phyloP scores from a whole-genome alignment of 2,113 vertebrate species.

The Lophius piscatorius region DNA sequence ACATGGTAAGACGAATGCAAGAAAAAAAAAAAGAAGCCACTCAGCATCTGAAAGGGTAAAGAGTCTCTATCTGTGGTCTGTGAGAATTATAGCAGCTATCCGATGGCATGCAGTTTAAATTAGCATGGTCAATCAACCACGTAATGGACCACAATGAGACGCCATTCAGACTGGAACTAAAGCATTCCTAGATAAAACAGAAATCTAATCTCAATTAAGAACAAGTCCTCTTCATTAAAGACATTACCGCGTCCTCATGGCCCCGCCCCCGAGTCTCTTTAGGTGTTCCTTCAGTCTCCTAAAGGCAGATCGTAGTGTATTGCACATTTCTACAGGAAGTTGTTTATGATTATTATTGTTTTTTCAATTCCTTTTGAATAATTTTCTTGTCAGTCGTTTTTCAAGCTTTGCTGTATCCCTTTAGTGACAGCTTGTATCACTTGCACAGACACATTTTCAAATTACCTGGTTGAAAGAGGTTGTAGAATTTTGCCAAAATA shows the following conservation, averaged over 20 bases:
- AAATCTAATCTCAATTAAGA: slow-evolving; percentile 80
- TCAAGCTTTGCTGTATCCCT: slow-evolving; percentile 11
- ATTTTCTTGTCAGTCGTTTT: slow-evolving; percentile 34
- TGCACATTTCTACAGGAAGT: slow-evolving; percentile 20
- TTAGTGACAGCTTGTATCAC: slow-evolving; percentile 19
- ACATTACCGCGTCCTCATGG: slow-evolving; percentile 50
- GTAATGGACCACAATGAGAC: slow-evolving; percentile 74
- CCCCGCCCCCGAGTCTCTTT: slow-evolving; percentile 12
- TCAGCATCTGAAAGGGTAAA: not conserved
- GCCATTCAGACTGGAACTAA: slow-evolving; percentile 73
- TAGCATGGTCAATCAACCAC: slow-evolving; percentile 72
- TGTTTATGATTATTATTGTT: slow-evolving; percentile 25
- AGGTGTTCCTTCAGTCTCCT: not conserved
- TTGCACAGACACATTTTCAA: slow-evolving; percentile 13
- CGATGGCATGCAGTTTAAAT: slow-evolving; percentile 75
- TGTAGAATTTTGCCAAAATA: slow-evolving; percentile 33
- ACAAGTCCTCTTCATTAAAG: slow-evolving; percentile 67
- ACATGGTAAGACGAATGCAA: no score
- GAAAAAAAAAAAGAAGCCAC: not conserved
- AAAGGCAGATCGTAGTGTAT: not conserved
- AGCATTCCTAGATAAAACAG: slow-evolving; percentile 73
- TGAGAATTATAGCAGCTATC: slow-evolving; percentile 60
- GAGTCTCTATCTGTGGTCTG: slow-evolving; percentile 24
- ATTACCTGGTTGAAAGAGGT: slow-evolving; percentile 24
- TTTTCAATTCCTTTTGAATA: slow-evolving; percentile 7